Base-by-base conservation (phyloP, 2,888 invertebrate species). In the Pheosia gnoma region DNA sequence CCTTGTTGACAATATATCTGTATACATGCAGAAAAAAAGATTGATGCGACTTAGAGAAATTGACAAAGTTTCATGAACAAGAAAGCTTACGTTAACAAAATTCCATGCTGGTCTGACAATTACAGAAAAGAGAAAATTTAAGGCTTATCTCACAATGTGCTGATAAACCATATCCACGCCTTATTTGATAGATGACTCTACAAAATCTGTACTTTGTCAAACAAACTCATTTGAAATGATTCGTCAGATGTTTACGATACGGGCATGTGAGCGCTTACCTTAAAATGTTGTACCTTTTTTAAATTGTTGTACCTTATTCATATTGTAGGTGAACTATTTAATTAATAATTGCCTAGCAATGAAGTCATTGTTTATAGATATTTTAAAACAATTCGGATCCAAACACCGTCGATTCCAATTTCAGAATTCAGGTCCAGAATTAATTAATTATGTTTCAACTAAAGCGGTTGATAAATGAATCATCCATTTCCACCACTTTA, bases 1-100 rank as follows among this genome's bases (percentile, higher is more conserved):
- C 69, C 76, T 74, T 70, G 77, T 80, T 78, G 75, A 79, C 76
- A 77, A 68, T 79, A 69, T 78, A 76, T 74, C 67, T 66, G 55
- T 60, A 59, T 43, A 66, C 49, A 62, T 1, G 25, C 25, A 25
- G 25, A 25, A 62, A 71, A 65, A 66, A 58, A 69, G 62, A 66
- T 68, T 68, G 62, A 69, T 71, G 72, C 54, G 39, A 69, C 53
- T 63, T 61, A n/a, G 49, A 41, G 38, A 59, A 43, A 13, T 5
- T 53, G 37, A 37, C 37, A 51, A 38, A 53, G 53, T 53, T 52
- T 7, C 9, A 53, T 10, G 13, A 60, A 59, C 54, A 61, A 54
- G 61, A 66, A 59, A 70, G 10, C 8, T 37, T 9, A 10, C 37
- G 5, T 53, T 53, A 11, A 10, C 53, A 53, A 53, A 37, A 5